A percentile compares a stretch with the other conserved stretches of the same genome.
Evolutionary conservation across 2,113 vertebrate species (phyloP).

Genomic region (Anseranas semipalmata): DNA sequence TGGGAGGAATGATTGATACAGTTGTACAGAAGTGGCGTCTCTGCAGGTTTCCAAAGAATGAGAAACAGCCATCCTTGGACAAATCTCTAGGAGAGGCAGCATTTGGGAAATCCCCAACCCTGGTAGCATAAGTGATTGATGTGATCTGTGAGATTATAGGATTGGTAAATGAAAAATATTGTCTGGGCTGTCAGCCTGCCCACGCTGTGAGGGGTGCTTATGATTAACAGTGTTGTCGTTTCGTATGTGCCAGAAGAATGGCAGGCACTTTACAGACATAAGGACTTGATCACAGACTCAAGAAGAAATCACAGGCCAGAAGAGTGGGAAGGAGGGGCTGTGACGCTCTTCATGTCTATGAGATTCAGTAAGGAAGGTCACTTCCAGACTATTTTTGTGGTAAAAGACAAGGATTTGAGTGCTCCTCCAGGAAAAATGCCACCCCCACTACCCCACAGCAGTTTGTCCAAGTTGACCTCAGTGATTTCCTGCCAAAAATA

Average conservation of each 20-base stretch:
- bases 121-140: neutral
- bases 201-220: neutral
- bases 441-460: neutral
- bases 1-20: neutral
- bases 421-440: neutral
- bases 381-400: neutral
- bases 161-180: neutral
- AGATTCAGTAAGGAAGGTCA: neutral
- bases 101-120: neutral
- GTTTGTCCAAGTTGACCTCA: conserved; percentile 51
- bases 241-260: neutral
- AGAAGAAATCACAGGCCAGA: neutral
- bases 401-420: neutral
- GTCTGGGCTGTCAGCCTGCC: neutral
- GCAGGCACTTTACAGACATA: accelerated
- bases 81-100: neutral
- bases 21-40: neutral
- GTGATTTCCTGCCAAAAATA: conserved; percentile 64
- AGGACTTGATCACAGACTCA: neutral
- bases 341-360: accelerated
- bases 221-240: neutral
- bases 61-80: neutral
- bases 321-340: neutral
- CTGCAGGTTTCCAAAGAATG: neutral
- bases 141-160: neutral